Percentiles rank a stretch among this genome's conserved stretches.
Conservation (phyloP, 1,140 invertebrate genomes). For the Heliconius nattereri region DNA sequence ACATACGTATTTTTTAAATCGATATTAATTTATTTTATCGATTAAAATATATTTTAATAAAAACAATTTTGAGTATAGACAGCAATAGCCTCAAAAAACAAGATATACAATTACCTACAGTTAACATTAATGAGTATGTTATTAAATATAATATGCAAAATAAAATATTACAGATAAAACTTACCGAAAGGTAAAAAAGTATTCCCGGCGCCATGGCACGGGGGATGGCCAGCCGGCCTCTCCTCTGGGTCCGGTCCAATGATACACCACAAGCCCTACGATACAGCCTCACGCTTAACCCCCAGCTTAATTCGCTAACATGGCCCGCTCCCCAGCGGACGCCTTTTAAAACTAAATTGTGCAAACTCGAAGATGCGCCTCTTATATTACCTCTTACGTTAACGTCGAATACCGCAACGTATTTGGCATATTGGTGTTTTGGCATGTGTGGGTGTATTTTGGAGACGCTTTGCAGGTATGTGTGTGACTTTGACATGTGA, state of each 20-base stretch:
- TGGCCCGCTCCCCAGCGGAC: constrained; percentile 70
- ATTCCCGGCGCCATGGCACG: constrained; percentile 74
- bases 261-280: constrained; percentile 51
- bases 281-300: constrained; percentile 56
- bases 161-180: constrained; percentile 33
- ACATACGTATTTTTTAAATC: no score
- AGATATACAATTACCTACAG: no score
- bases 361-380: constrained; percentile 55
- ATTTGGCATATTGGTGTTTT: constrained; percentile 66
- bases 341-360: constrained; percentile 77
- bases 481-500: constrained; percentile 40
- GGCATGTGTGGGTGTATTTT: constrained; percentile 65
- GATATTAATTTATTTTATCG: no score
- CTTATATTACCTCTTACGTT: constrained; percentile 79
- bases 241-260: constrained; percentile 44
- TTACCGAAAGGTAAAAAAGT: constrained; percentile 68
- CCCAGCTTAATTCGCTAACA: constrained; percentile 66
- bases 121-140: no score
- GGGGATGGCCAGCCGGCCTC: constrained; percentile 57
- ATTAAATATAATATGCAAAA: no score
- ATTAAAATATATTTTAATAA: no score
- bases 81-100: no score
- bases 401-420: constrained; percentile 75
- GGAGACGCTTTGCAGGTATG: constrained; percentile 47
- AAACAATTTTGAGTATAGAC: no score